A percentile compares a stretch with the other conserved stretches of the same genome.
Evolutionary conservation across 1,140 invertebrate genomes (phyloP).

Genomic region (Psilanteris sp.): DNA sequence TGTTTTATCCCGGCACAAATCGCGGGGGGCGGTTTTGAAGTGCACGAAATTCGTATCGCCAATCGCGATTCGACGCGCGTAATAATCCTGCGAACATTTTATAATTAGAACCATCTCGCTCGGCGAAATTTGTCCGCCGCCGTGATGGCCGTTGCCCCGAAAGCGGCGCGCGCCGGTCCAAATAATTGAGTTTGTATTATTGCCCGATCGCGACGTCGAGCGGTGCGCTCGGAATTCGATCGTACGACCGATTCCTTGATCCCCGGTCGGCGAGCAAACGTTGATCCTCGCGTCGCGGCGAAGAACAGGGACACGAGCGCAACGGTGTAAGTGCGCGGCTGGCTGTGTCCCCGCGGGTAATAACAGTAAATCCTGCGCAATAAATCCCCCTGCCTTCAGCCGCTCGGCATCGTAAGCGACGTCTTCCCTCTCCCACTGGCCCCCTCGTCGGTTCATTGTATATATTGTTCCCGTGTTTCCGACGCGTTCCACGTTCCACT

Average conservation of each 20-base stretch:
- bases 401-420: slow-evolving; percentile 31
- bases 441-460: slow-evolving; percentile 41
- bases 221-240: slow-evolving; percentile 19
- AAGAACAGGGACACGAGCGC: slow-evolving; percentile 46
- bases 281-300: neutral
- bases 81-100: too few species aligned
- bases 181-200: too few species aligned
- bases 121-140: too few species aligned
- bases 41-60: too few species aligned
- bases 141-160: too few species aligned
- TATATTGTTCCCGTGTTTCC: slow-evolving; percentile 68
- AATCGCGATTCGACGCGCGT: too few species aligned
- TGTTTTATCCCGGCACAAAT: too few species aligned
- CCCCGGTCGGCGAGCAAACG: neutral
- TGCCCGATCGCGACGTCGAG: too few species aligned
- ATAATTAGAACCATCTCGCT: too few species aligned
- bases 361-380: slow-evolving; percentile 79
- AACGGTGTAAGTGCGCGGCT: slow-evolving; percentile 63
- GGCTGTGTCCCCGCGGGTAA: slow-evolving; percentile 72
- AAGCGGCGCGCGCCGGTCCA: too few species aligned
- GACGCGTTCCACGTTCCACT: slow-evolving; percentile 51
- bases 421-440: slow-evolving; percentile 16
- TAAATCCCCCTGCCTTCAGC: slow-evolving; percentile 70
- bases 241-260: slow-evolving; percentile 4
- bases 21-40: too few species aligned